A percentile compares a stretch with the other conserved stretches of the same genome.
Evolutionary conservation across 2,888 invertebrate species (phyloP).

Genomic region (Idaea straminata): DNA sequence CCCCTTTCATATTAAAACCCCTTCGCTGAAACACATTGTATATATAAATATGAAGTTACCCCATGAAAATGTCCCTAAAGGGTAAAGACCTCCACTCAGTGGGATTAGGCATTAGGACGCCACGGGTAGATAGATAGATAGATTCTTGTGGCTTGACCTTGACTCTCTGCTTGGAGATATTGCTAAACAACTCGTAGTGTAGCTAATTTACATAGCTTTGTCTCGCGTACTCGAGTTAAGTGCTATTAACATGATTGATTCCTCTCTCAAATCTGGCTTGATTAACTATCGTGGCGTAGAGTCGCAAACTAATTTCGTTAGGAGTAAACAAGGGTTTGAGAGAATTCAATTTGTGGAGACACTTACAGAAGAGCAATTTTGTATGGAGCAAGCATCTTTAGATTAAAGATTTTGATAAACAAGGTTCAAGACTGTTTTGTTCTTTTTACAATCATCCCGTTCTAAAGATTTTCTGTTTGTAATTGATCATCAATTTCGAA

Average conservation of each 20-base stretch:
- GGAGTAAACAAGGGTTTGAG: not conserved
- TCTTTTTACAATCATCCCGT: too few species aligned
- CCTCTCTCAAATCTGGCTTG: not conserved
- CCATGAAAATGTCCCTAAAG: too few species aligned
- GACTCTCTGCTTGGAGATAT: not conserved
- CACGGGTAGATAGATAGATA: too few species aligned
- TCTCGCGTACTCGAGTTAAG: not conserved
- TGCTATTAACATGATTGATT: not conserved
- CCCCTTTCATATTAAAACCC: too few species aligned
- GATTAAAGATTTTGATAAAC: not conserved
- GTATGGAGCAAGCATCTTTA: not conserved
- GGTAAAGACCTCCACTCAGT: too few species aligned
- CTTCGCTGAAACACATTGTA: too few species aligned
- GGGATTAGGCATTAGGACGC: too few species aligned
- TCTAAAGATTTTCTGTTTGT: too few species aligned
- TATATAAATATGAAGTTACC: too few species aligned
- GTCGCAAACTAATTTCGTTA: not conserved
- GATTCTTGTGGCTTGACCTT: too few species aligned
- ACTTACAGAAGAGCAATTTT: not conserved
- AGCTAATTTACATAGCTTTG: not conserved
- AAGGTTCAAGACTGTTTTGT: not conserved
- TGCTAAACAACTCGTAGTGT: not conserved
- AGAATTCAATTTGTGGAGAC: not conserved
- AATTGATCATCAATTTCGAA: too few species aligned
- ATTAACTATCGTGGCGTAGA: not conserved